Conservation (phyloP, 2,888 invertebrate genomes). For the Ectemnius lituratus region DNA sequence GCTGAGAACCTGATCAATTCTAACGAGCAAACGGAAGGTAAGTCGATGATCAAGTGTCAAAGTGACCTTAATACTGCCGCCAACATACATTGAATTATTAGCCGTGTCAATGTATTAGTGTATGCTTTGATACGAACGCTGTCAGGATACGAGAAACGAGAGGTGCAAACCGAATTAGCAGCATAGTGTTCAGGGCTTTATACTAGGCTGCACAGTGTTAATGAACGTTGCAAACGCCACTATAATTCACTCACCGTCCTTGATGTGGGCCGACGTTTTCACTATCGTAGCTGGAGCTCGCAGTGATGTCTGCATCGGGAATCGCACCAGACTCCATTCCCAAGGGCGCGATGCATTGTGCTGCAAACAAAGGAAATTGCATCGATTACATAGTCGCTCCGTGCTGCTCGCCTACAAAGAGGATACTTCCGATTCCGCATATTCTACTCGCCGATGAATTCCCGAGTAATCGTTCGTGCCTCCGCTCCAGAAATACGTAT, state of each 20-base stretch:
- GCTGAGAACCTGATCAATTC: conserved; percentile 4
- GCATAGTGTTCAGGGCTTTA: not conserved
- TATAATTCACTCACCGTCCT: conserved; percentile 81
- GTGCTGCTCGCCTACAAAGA: conserved; percentile 17
- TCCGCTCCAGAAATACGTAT: too few species aligned
- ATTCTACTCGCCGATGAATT: conserved; percentile 21
- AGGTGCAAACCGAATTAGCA: too few species aligned
- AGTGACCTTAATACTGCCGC: too few species aligned
- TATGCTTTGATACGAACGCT: too few species aligned
- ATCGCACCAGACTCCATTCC: conserved; percentile 93
- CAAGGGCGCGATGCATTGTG: conserved; percentile 88
- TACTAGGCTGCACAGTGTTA: conserved; percentile 50
- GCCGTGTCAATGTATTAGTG: too few species aligned
- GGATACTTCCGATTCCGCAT: conserved; percentile 27
- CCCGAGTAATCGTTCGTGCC: too few species aligned
- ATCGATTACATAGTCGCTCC: conserved; percentile 57
- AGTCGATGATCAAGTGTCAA: too few species aligned
- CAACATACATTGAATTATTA: conserved; percentile 10
- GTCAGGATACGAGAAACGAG: too few species aligned
- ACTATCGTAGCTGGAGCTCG: conserved; percentile 91
- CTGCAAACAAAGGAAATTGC: conserved; percentile 79
- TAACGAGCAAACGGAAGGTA: too few species aligned
- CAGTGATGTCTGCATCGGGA: conserved; percentile 88
- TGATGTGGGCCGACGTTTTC: conserved; percentile 92
- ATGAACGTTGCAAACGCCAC: conserved; percentile 54